These are phyloP conservation scores for Dynastes maya DNA, from an alignment of 2,888 invertebrate species.

Conservation along the genomic window DNA sequence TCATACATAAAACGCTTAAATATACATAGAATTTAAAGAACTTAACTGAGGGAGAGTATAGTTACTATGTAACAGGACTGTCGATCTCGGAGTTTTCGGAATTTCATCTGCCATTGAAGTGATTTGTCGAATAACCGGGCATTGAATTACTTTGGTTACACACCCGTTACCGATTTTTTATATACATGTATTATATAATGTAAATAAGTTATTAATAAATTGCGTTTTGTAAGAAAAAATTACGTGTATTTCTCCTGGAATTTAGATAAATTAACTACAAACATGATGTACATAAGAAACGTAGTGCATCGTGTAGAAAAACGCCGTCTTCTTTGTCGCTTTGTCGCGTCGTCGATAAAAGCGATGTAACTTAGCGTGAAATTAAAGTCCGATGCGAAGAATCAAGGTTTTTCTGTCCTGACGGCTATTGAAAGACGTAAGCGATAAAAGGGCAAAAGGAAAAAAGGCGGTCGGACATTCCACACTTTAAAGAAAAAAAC, in stretches of 20 bases:
- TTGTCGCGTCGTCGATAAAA: slow-evolving; percentile 3
- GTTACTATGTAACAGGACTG: slow-evolving; percentile 42
- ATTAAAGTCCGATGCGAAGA: slow-evolving; percentile 29
- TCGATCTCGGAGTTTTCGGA: slow-evolving; percentile 48
- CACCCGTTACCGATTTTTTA: slow-evolving; percentile 51
- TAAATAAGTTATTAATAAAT: slow-evolving; percentile 53
- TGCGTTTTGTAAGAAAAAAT: slow-evolving; percentile 31
- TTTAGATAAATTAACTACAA: neutral
- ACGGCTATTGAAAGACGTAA: slow-evolving; percentile 29
- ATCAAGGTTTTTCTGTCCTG: slow-evolving; percentile 38
- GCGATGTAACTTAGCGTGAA: slow-evolving; percentile 29
- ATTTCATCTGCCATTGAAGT: slow-evolving; percentile 3
- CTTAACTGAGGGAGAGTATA: slow-evolving; percentile 44
- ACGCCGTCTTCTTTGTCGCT: neutral
- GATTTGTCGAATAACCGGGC: slow-evolving; percentile 46
- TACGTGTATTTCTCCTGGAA: neutral
- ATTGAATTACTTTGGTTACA: slow-evolving; percentile 34
- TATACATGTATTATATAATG: slow-evolving; percentile 43
- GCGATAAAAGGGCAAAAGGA: slow-evolving; percentile 21
- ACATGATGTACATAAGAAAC: neutral
- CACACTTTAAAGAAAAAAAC: slow-evolving; percentile 38
- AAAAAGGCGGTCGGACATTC: slow-evolving; percentile 42
- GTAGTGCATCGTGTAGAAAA: neutral
- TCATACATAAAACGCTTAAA: slow-evolving; percentile 44
- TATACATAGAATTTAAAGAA: slow-evolving; percentile 28